phyloP scores from a whole-genome alignment of 2,888 invertebrate genomes.

The Synanthedon formicaeformis region DNA sequence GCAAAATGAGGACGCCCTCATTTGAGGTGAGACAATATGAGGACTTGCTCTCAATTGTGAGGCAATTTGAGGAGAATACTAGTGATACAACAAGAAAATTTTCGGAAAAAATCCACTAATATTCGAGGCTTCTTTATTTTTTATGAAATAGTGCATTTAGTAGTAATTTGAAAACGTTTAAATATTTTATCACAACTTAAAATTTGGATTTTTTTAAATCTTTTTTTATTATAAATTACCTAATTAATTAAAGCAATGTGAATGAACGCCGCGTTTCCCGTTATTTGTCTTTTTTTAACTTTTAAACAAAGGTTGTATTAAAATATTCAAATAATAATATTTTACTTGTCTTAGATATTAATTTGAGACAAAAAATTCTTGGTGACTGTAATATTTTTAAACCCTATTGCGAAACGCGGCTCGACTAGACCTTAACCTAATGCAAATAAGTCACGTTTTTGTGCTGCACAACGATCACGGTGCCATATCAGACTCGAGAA shows the following conservation, averaged over 20 bases:
- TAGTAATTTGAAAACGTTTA: background rate
- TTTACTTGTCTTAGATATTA: no score
- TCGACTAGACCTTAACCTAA: conserved; percentile 3
- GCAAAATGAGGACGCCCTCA: no score
- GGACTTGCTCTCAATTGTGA: no score
- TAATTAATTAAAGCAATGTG: conserved; percentile 10
- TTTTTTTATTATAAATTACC: conserved; percentile 1
- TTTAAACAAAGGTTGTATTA: no score
- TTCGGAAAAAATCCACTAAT: background rate
- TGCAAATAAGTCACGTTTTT: conserved; percentile 6
- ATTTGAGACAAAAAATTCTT: no score
- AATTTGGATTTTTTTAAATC: conserved; percentile 9
- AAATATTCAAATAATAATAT: no score
- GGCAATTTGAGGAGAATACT: background rate
- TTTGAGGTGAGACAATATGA: no score
- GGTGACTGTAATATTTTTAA: no score
- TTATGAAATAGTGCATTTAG: background rate
- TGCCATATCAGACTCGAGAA: conserved; percentile 8
- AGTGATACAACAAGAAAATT: background rate
- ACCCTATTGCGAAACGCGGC: background rate
- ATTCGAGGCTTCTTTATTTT: background rate
- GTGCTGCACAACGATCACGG: conserved; percentile 8
- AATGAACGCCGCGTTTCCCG: conserved; percentile 1
- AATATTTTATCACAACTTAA: conserved; percentile 13
- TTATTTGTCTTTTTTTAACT: background rate